phyloP scores from a whole-genome alignment of 2,888 invertebrate genomes.

The Latrodectus elegans region DNA sequence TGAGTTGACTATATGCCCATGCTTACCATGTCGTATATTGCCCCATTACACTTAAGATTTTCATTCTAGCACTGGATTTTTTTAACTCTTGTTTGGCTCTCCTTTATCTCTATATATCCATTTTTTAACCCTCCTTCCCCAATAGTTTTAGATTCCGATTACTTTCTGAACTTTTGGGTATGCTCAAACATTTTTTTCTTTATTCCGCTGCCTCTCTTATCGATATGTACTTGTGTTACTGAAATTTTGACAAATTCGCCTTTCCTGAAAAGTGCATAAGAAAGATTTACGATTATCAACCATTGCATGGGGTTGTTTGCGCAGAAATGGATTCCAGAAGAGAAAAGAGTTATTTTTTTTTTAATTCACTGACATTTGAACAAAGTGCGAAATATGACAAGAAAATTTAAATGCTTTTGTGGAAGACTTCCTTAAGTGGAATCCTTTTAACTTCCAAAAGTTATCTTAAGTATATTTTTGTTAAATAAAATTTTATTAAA shows the following conservation, averaged over 20 bases:
- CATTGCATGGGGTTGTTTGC: too few species aligned
- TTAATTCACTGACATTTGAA: too few species aligned
- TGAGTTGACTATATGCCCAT: slow-evolving; percentile 57
- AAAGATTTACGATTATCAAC: slow-evolving; percentile 14
- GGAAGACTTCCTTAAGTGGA: too few species aligned
- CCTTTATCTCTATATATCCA: slow-evolving; percentile 41
- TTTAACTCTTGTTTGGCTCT: slow-evolving; percentile 8
- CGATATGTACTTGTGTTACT: slow-evolving; percentile 46
- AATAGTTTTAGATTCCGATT: slow-evolving; percentile 57
- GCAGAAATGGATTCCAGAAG: too few species aligned
- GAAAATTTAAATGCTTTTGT: background rate
- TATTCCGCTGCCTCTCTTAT: slow-evolving; percentile 29
- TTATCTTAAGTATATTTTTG: too few species aligned
- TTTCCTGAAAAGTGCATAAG: slow-evolving; percentile 47
- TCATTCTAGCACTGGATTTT: slow-evolving; percentile 36
- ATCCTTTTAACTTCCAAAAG: too few species aligned
- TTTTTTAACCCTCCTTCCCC: slow-evolving; percentile 33
- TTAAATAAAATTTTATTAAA: too few species aligned
- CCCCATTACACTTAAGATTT: slow-evolving; percentile 67
- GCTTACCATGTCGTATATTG: slow-evolving; percentile 65
- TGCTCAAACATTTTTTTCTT: slow-evolving; percentile 51
- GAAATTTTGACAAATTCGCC: slow-evolving; percentile 53
- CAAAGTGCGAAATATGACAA: background rate
- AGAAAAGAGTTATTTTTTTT: too few species aligned
- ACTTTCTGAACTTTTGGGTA: slow-evolving; percentile 64